Evolutionary conservation across 2,797 vertebrate species (phyloP).

Genomic region (Acomys russatus): DNA sequence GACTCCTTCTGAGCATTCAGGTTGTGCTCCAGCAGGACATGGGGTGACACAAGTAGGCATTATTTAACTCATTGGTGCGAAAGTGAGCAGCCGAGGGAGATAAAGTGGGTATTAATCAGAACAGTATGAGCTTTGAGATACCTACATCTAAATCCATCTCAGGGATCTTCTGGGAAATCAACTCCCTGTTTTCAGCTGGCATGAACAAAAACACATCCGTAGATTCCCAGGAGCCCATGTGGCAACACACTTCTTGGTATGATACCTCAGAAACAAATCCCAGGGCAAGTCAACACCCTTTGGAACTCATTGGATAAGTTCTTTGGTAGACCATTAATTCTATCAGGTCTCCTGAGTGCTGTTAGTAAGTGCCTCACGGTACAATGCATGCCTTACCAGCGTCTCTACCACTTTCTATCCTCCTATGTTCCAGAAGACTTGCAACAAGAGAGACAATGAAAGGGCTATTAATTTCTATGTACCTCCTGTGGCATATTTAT

Average conservation of each 20-base stretch:
- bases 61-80: constrained; percentile 80
- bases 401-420: not conserved
- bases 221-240: not conserved
- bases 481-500: not conserved
- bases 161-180: constrained; percentile 77
- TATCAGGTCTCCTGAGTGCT: not conserved
- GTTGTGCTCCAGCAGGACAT: constrained; percentile 42
- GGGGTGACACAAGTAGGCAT: constrained; percentile 67
- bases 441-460: constrained; percentile 5
- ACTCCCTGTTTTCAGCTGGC: constrained; percentile 68
- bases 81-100: constrained; percentile 61
- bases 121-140: constrained; percentile 60
- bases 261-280: constrained; percentile 51
- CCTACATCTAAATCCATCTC: constrained; percentile 71
- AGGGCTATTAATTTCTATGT: constrained; percentile 2
- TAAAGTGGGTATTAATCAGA: constrained; percentile 75
- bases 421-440: constrained; percentile 11
- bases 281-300: not conserved
- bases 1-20: constrained; percentile 73
- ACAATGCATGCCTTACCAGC: not conserved
- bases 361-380: not conserved
- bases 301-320: not conserved
- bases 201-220: no score
- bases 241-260: not conserved
- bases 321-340: not conserved